Evolutionary conservation across 2,888 invertebrate genomes (phyloP), one percentile per base, ranked within the genome.

Genomic region (Drymonia ruficornis): DNA sequence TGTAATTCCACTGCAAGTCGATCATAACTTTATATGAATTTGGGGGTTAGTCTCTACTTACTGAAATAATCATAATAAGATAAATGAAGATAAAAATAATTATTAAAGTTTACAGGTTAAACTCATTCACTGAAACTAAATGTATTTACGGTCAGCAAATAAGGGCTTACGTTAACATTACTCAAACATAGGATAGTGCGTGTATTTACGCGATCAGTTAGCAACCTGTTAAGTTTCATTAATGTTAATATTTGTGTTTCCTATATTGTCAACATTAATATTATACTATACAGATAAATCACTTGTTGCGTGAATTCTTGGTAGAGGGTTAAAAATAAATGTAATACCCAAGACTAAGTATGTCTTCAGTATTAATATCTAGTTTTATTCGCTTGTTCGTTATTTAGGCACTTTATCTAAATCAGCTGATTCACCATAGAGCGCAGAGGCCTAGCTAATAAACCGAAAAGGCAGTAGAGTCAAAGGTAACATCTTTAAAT

Each of bases 211-310:
- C 7, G 13, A 36, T 36, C 36, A 36, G n/a, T 36, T n/a, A n/a
- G 11, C n/a, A 36, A 13, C 13, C 6, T 36, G 36, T 12, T 11
- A 31, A 31, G 36, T 3, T 36, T 9, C 31, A 31, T 31, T 31
- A 31, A 31, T n/a, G 36, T 36, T 36, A 36, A 36, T 36, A 36
- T 36, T 36, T 36, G 36, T 36, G 36, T 36, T 36, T 36, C 36
- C 36, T 36, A 31, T 31, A 3, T 31, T 31, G 31, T 31, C 31
- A 31, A 13, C 36, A 36, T n/a, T n/a, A 36, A 36, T 36, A 36
- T 36, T 36, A n/a, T 18, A 16, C 40, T 50, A 29, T 19, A 19
- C 6, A 65, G 53, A 23, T 45, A 40, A 43, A 51, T 36, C 13
- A 36, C 36, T n/a, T 36, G 9, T n/a, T 36, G n/a, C 11, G 31